Conservation (phyloP, 2,113 vertebrate genomes). For the Ceratotherium simum region DNA sequence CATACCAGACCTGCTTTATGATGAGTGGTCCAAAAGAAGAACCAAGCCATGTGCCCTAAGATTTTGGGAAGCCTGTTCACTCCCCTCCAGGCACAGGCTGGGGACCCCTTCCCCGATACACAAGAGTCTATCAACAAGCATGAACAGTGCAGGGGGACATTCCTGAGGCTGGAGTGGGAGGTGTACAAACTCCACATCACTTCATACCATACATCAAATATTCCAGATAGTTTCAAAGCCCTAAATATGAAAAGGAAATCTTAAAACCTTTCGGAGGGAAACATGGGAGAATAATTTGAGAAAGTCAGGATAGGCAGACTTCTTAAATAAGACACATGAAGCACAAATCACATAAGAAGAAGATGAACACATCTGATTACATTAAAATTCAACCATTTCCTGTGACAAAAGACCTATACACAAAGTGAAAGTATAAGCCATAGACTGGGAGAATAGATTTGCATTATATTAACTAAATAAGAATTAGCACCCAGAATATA, state of each 20-base stretch:
- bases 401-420: background rate
- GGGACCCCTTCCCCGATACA: background rate
- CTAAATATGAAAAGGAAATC: background rate
- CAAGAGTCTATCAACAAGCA: background rate
- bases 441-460: background rate
- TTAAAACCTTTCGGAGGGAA: background rate
- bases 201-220: background rate
- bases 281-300: background rate
- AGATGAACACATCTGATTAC: background rate
- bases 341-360: background rate
- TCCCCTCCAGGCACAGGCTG: background rate
- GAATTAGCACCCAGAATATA: background rate
- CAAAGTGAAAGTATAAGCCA: background rate
- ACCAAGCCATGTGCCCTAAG: background rate
- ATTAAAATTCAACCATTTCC: background rate
- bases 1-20: background rate
- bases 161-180: background rate
- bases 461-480: background rate
- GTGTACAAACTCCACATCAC: background rate
- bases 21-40: too few relatives aligned
- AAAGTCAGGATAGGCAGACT: background rate
- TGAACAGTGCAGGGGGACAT: too few relatives aligned
- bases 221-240: background rate
- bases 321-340: background rate
- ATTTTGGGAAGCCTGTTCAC: background rate